Conservation (phyloP, 1,140 invertebrate species). For the Dendrolimus kikuchii region DNA sequence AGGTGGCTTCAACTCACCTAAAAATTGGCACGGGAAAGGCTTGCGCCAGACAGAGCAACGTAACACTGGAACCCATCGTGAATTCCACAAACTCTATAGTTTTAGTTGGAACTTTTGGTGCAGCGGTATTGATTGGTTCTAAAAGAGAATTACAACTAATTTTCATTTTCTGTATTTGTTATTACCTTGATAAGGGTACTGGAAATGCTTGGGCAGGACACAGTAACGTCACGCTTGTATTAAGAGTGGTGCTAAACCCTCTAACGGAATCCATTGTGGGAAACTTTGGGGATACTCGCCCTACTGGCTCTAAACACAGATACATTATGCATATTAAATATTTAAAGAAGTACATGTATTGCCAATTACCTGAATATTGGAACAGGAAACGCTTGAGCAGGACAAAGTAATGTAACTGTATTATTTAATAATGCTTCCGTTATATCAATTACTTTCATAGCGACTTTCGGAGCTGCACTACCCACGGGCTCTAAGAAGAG, state of each 20-base stretch:
- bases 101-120: slow-evolving; percentile 74
- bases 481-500: slow-evolving; percentile 78
- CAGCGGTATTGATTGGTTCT: slow-evolving; percentile 74
- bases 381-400: slow-evolving; percentile 81
- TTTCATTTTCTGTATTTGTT: slow-evolving; percentile 37
- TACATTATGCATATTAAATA: slow-evolving; percentile 16
- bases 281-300: slow-evolving; percentile 78
- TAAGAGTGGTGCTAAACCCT: slow-evolving; percentile 67
- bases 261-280: slow-evolving; percentile 77
- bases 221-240: slow-evolving; percentile 71
- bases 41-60: slow-evolving; percentile 77
- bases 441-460: slow-evolving; percentile 64
- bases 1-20: slow-evolving; percentile 68
- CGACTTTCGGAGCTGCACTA: slow-evolving; percentile 79
- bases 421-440: slow-evolving; percentile 46
- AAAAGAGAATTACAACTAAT: slow-evolving; percentile 50
- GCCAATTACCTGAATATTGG: slow-evolving; percentile 76
- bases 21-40: slow-evolving; percentile 77
- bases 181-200: slow-evolving; percentile 76
- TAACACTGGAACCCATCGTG: slow-evolving; percentile 61
- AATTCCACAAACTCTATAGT: slow-evolving; percentile 65
- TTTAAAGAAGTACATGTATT: slow-evolving; percentile 9
- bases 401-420: slow-evolving; percentile 77
- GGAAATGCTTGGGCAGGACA: slow-evolving; percentile 80
- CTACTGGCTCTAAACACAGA: slow-evolving; percentile 67